These are phyloP conservation scores for Nesometra sesokonis DNA, from an alignment of 35 echinoderm and acorn worm genomes.

Conservation along the genomic window DNA sequence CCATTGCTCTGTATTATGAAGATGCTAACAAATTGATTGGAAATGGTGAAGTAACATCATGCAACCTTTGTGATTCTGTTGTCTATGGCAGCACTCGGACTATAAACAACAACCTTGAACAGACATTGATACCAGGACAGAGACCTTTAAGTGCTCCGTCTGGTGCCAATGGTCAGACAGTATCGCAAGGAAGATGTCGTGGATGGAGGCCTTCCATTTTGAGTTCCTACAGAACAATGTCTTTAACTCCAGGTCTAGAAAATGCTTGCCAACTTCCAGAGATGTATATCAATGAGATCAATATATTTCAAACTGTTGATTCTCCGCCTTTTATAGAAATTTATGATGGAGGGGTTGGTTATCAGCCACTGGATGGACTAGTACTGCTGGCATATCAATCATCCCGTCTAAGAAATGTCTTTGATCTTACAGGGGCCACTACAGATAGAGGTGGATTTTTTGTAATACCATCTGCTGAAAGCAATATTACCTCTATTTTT, in stretches of 20 bases:
- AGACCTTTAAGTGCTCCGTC: not conserved
- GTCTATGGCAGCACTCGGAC: conserved; percentile 39
- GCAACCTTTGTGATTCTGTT: conserved; percentile 63
- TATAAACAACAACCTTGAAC: conserved; percentile 20
- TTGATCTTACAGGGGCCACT: conserved; percentile 43
- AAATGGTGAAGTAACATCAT: conserved; percentile 26
- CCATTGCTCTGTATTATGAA: conserved; percentile 57
- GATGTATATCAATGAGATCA: conserved; percentile 77
- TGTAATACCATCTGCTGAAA: conserved; percentile 1
- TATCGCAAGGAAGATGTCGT: conserved; percentile 53
- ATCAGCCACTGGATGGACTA: conserved; percentile 54
- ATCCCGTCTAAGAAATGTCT: not conserved
- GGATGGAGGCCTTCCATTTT: conserved; percentile 49
- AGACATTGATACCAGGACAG: conserved; percentile 31
- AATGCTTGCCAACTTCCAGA: conserved; percentile 50
- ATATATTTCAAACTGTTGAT: conserved; percentile 19
- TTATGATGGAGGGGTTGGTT: conserved; percentile 47
- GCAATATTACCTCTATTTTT: not conserved
- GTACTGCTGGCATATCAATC: conserved; percentile 30
- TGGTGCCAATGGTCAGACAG: not conserved
- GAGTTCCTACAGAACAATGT: conserved; percentile 20
- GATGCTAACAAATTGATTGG: conserved; percentile 11
- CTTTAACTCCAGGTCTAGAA: conserved; percentile 13
- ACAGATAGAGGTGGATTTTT: conserved; percentile 55
- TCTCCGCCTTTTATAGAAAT: conserved; percentile 63